Evolutionary conservation across 1,140 invertebrate genomes (phyloP), one percentile per base, ranked within the genome.

Genomic region (Oppia nitens): DNA sequence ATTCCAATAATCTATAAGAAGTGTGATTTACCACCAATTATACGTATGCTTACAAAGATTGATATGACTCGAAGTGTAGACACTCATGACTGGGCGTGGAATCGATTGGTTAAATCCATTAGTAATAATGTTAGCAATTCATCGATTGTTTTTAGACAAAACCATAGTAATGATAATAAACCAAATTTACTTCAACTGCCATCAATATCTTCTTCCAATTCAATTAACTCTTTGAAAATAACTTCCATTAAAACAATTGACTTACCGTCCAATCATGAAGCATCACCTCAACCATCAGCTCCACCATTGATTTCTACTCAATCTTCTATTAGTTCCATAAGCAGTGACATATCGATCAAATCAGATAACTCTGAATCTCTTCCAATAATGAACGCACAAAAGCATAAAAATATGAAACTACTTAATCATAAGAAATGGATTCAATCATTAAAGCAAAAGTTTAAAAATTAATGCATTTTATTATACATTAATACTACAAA

Each of bases 21-120:
- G 0, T 69, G 68, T 53, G 48, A 62, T 14, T 68, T 71, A 21
- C 72, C 72, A 9, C 57, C 68, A 28, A 68, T 71, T 17, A 57
- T 74, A 17, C 60, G 64, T 14, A 65, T 70, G 49, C 62, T 74
- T 20, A 67, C 70, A 2, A 66, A 68, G 51, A 71, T 72, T 65
- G 71, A 74, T 63, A 72, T 67, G 61, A 72, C 70, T 23, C 68
- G 67, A 51, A 54, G 62, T 26, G 66, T 68, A 51, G 45, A 69
- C 25, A 20, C 53, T n/a, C 63, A 65, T 40, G 69, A 70, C 21
- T 73, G 72, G 72, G 67, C 69, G 53, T 72, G 71, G 72, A 64
- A 65, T 1, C 61, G 68, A 50, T 64, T 73, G 1, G 66, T 68
- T 1, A 63, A 60, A 21, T 69, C 72, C 3, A 64, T 73, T 6